These are phyloP conservation scores for Anastatus disparis DNA, from an alignment of 1,140 invertebrate genomes.

Conservation along the genomic window DNA sequence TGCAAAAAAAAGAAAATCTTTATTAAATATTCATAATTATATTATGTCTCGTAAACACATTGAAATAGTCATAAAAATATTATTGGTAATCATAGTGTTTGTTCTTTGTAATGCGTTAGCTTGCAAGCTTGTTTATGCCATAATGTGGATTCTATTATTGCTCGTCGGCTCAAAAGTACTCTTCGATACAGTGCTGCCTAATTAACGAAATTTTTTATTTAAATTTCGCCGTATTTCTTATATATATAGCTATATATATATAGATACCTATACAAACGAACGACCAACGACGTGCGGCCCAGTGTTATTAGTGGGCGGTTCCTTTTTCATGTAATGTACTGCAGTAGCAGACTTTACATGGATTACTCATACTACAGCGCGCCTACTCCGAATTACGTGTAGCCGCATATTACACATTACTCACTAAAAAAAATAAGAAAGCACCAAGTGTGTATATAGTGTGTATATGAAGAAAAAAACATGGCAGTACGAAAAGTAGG, in stretches of 20 bases:
- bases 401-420: too few relatives aligned
- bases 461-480: neutral
- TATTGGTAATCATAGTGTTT: slow-evolving; percentile 41
- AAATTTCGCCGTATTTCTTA: slow-evolving; percentile 2
- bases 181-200: slow-evolving; percentile 20
- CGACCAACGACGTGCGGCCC: neutral
- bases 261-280: too few relatives aligned
- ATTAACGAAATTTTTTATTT: slow-evolving; percentile 9
- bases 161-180: slow-evolving; percentile 35
- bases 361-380: too few relatives aligned
- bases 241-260: too few relatives aligned
- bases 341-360: too few relatives aligned
- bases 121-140: slow-evolving; percentile 44
- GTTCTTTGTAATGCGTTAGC: slow-evolving; percentile 42
- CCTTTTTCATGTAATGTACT: neutral
- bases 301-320: neutral
- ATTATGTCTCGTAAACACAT: slow-evolving; percentile 34
- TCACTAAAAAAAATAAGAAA: too few relatives aligned
- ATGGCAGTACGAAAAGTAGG: neutral
- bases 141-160: slow-evolving; percentile 45
- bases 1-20: too few relatives aligned
- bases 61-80: slow-evolving; percentile 43
- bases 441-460: neutral
- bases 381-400: too few relatives aligned
- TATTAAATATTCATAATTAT: too few relatives aligned